Conservation (phyloP, 2,113 vertebrate genomes). For the Paracyprichromis sp. region DNA sequence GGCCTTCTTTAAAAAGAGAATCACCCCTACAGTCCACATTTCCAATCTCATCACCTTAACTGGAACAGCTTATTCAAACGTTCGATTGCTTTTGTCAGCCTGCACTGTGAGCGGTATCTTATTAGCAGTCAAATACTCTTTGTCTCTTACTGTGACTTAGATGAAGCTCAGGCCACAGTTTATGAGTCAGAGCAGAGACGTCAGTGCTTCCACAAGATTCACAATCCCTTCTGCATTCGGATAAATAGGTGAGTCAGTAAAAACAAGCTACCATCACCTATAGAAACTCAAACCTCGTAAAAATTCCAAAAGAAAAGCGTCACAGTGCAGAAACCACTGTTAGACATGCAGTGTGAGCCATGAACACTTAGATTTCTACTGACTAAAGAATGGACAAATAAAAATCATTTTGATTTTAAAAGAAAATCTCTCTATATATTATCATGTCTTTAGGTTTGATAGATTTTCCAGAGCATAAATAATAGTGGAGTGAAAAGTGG, state of each 20-base stretch:
- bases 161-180: neutral
- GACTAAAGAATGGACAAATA: neutral
- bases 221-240: neutral
- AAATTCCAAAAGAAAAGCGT: neutral
- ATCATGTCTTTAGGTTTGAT: neutral
- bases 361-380: neutral
- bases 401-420: neutral
- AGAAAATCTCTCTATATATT: rapidly evolving
- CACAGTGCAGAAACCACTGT: neutral
- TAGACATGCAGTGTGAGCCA: neutral
- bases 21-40: neutral
- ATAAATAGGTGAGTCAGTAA: neutral
- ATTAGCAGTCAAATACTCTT: neutral
- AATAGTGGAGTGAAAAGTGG: neutral
- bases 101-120: neutral
- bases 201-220: neutral
- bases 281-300: neutral
- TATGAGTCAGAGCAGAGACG: neutral
- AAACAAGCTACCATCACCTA: neutral
- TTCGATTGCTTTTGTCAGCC: neutral
- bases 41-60: neutral
- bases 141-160: neutral
- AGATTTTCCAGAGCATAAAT: neutral
- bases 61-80: neutral
- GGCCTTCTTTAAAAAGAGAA: neutral